phyloP scores from a whole-genome alignment of 1,140 invertebrate genomes.

The Drosophila prosaltans region DNA sequence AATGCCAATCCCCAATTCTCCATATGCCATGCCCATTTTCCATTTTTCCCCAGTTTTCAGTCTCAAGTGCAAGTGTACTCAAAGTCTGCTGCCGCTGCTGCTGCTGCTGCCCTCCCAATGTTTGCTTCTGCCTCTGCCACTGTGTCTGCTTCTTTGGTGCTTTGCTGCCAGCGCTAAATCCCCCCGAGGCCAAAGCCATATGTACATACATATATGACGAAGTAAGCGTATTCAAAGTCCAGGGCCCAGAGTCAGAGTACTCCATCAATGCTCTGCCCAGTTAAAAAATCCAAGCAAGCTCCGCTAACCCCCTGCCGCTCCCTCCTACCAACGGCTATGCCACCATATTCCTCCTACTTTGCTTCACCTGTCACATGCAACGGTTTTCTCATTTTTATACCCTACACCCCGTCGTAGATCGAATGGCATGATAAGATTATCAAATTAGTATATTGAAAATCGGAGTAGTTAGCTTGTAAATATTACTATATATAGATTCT shows the following conservation, averaged over 20 bases:
- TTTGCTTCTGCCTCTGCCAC: constrained; percentile 40
- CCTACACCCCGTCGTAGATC: not conserved
- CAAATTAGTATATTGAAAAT: too few relatives aligned
- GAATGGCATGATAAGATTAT: too few relatives aligned
- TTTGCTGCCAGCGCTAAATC: constrained; percentile 7
- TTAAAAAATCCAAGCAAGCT: constrained; percentile 2
- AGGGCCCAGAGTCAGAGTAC: constrained; percentile 23
- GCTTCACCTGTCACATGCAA: constrained; percentile 29
- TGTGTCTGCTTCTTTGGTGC: not conserved
- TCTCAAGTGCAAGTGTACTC: constrained; percentile 72
- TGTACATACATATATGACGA: constrained; percentile 9
- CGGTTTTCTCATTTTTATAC: constrained; percentile 9
- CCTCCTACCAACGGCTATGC: too few relatives aligned
- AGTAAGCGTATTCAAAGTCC: constrained; percentile 21
- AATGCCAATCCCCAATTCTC: not conserved
- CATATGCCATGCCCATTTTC: constrained; percentile 5
- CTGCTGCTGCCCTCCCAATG: constrained; percentile 42
- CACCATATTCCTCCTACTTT: too few relatives aligned
- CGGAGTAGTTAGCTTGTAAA: too few relatives aligned
- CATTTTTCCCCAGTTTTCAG: constrained; percentile 20
- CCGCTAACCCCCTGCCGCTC: too few relatives aligned
- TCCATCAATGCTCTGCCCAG: constrained; percentile 38
- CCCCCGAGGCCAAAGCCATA: constrained; percentile 11
- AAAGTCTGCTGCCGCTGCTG: constrained; percentile 51
- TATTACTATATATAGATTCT: too few relatives aligned